Evolutionary conservation across 2,113 vertebrate genomes (phyloP).

Genomic region (Mustela nigripes): DNA sequence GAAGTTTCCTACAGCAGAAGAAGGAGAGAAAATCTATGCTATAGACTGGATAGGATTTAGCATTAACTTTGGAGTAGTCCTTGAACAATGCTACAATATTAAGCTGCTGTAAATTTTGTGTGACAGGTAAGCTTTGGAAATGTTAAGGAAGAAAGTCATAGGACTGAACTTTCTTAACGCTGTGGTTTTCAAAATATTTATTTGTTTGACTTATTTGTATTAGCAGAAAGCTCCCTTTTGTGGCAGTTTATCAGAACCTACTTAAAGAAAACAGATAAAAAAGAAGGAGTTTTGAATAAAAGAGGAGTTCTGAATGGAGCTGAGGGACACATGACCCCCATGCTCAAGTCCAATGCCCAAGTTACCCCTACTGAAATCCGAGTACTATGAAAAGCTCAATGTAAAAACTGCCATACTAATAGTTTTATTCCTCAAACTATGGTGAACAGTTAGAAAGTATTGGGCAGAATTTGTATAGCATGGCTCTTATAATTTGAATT

Average conservation of each 20-base stretch:
- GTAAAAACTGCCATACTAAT: background rate
- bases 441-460: background rate
- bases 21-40: background rate
- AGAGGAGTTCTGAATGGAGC: background rate
- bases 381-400: background rate
- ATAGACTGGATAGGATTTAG: background rate
- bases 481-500: background rate
- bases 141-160: conserved; percentile 2
- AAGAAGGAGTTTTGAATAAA: background rate
- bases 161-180: background rate
- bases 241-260: conserved; percentile 1
- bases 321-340: fast-evolving
- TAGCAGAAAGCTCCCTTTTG: background rate
- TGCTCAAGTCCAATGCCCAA: background rate
- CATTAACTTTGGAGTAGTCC: background rate
- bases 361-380: background rate
- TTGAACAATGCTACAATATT: conserved; percentile 41
- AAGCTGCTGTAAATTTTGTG: conserved; percentile 14
- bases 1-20: background rate
- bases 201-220: conserved; percentile 37
- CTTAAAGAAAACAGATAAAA: background rate
- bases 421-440: background rate
- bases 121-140: conserved; percentile 31
- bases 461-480: background rate
- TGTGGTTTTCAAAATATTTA: conserved; percentile 23